Evolutionary conservation across 2,797 vertebrate genomes (phyloP).

Genomic region (Sebastes oblongus): DNA sequence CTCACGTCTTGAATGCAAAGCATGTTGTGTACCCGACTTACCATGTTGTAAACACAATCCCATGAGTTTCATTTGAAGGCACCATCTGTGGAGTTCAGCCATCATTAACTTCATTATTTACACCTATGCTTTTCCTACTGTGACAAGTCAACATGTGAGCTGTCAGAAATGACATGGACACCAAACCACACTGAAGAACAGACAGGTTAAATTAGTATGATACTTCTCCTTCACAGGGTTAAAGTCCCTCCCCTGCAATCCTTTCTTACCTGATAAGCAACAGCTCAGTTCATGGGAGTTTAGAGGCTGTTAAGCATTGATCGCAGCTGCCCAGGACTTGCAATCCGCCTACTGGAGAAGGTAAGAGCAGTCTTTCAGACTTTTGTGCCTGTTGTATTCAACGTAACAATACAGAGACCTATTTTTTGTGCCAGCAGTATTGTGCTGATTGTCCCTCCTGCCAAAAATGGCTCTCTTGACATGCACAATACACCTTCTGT

Average conservation of each 20-base stretch:
- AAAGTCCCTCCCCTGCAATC: conserved; percentile 7
- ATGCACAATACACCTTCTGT: neutral
- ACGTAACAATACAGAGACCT: neutral
- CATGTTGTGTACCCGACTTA: no score
- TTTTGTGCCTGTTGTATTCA: neutral
- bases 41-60: no score
- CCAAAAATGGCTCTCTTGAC: neutral
- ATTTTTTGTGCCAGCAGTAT: neutral
- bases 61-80: no score
- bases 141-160: neutral
- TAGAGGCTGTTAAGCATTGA: neutral
- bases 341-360: conserved; percentile 4
- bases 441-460: neutral
- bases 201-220: neutral
- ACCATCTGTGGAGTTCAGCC: neutral
- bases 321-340: neutral
- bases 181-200: neutral
- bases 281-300: neutral
- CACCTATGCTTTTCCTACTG: neutral
- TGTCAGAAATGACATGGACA: neutral
- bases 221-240: neutral
- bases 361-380: conserved; percentile 28
- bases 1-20: no score
- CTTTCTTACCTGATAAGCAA: neutral
- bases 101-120: neutral